A percentile compares a stretch with the other conserved stretches of the same genome.
phyloP scores from a whole-genome alignment of 2,797 vertebrate genomes.

The Amniataba percoides region DNA sequence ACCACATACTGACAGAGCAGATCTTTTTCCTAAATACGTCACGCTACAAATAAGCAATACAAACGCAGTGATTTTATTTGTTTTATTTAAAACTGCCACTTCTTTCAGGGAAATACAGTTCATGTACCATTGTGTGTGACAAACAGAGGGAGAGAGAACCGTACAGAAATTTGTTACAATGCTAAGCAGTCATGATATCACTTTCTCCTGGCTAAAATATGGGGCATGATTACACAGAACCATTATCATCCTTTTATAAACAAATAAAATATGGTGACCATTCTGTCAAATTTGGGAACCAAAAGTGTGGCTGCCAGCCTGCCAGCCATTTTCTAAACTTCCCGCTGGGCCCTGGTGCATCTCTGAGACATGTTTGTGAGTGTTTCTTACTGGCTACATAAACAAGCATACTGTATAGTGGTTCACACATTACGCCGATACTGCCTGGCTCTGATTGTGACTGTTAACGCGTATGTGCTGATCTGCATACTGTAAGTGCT shows the following conservation, averaged over 20 bases:
- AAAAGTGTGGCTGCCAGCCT: slow-evolving; percentile 23
- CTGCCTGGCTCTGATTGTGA: slow-evolving; percentile 34
- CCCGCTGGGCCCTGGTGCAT: slow-evolving; percentile 1
- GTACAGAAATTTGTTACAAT: neutral
- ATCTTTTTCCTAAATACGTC: neutral
- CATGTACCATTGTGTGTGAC: slow-evolving; percentile 5
- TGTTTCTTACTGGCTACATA: slow-evolving; percentile 41
- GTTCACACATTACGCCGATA: slow-evolving; percentile 33
- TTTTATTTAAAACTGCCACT: slow-evolving; percentile 7
- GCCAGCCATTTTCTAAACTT: slow-evolving; percentile 46
- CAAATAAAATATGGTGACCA: slow-evolving; percentile 50
- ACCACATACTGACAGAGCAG: neutral
- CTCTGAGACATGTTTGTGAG: slow-evolving; percentile 6
- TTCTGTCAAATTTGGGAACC: slow-evolving; percentile 44
- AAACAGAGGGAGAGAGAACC: neutral
- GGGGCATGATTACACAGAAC: slow-evolving; percentile 34
- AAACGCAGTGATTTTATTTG: slow-evolving; percentile 16
- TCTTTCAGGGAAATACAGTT: neutral
- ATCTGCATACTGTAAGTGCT: slow-evolving; percentile 45
- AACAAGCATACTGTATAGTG: slow-evolving; percentile 12
- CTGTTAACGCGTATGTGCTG: slow-evolving; percentile 36
- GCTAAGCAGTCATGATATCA: slow-evolving; percentile 16
- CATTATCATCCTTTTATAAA: slow-evolving; percentile 47
- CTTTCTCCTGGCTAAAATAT: slow-evolving; percentile 33
- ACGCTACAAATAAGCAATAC: slow-evolving; percentile 1